Evolutionary conservation across 2,113 vertebrate genomes (phyloP), one percentile per base, ranked within the genome.

Genomic region (Pipra filicauda): DNA sequence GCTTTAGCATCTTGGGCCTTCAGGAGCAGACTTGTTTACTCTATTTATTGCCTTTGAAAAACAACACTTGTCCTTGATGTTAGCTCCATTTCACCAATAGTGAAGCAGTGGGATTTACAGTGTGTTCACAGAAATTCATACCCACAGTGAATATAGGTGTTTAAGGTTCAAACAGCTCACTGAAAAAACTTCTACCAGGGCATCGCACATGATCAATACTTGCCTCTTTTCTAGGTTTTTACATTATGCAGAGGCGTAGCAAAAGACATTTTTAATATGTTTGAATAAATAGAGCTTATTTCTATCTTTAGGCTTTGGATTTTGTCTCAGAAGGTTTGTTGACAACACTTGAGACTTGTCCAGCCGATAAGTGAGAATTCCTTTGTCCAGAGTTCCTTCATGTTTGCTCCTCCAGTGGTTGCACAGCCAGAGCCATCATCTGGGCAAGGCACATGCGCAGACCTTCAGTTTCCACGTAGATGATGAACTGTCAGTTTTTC

Each of bases 81-180:
- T 46, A 62, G 41, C 49, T 75, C 17, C 30, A 5, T 80, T 76
- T 86, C 64, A 74, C 27, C 52, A 80, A 13, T 39, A 51, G 30
- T 37, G 37, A 84, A 88, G 35, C 39, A 43, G 17, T 65, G 62
- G 28, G 8, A 37, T 79, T 91, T 83, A 31, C 24, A n/a, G 6
- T 44, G 43, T 55, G 21, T 85, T 84, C 48, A 52, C 57, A 78
- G 52, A 92, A 95, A 48, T 57, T 26, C 22, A 37, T 52, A 17
- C 0, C 0, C 1, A 0, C 2, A 2, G 39, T 61, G 24, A 77
- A 24, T 66, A 54, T 19, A 17, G 26, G 11, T 55, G 11, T 64
- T 33, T 48, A 67, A 88, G 72, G 37, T 55, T 92, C n/a, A 62
- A 15, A 31, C 4, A 62, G 16, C 31, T 79, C 48, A 55, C 31